These are phyloP conservation scores for Cheirogaleus medius DNA, from an alignment of 2,113 vertebrate genomes.

Conservation along the genomic window DNA sequence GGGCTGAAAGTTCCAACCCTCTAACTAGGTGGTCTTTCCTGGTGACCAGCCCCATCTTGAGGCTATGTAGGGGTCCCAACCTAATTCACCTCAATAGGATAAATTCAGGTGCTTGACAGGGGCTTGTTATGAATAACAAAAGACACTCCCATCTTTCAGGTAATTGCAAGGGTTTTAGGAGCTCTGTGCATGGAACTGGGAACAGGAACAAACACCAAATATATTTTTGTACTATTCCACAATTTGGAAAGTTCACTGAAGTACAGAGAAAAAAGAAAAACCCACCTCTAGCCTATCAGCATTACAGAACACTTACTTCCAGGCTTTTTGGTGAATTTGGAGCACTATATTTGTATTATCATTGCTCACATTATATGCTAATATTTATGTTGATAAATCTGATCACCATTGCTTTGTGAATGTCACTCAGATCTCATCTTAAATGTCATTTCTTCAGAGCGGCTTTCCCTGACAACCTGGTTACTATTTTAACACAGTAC, in stretches of 20 bases:
- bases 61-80: no score
- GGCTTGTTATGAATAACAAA: background rate
- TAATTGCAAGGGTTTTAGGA: background rate
- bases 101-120: background rate
- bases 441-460: conserved; percentile 41
- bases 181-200: background rate
- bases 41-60: background rate
- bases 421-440: conserved; percentile 35
- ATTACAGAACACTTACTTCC: background rate
- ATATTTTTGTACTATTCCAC: background rate
- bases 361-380: background rate
- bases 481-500: background rate
- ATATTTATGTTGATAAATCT: conserved; percentile 32
- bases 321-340: background rate
- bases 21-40: background rate
- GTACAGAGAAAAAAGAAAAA: conserved; percentile 19
- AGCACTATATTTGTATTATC: background rate
- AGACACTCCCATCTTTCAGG: background rate
- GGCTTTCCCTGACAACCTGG: conserved; percentile 22
- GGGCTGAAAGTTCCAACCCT: background rate
- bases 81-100: background rate
- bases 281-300: background rate
- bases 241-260: background rate
- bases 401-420: conserved; percentile 14
- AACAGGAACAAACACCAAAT: background rate